Conservation (phyloP, 2,113 vertebrate genomes). For the Bubo scandiacus region DNA sequence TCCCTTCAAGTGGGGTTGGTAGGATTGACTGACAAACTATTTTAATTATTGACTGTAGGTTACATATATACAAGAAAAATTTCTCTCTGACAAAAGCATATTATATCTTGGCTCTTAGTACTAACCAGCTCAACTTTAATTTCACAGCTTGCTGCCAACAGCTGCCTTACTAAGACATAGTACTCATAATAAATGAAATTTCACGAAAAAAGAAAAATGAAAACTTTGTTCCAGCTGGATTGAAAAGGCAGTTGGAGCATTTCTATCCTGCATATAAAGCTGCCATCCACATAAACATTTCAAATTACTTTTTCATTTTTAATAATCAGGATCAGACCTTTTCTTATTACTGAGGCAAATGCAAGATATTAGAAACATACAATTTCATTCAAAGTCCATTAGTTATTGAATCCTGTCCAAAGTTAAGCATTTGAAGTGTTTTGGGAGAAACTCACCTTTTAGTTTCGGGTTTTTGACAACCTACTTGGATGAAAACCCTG, state of each 20-base stretch:
- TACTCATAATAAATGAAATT: slow-evolving; percentile 65
- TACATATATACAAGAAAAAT: neutral
- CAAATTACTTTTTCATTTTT: slow-evolving; percentile 58
- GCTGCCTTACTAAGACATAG: slow-evolving; percentile 62
- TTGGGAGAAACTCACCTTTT: slow-evolving; percentile 30
- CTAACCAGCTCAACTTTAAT: slow-evolving; percentile 66
- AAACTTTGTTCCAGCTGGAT: slow-evolving; percentile 66
- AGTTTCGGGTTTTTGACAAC: neutral
- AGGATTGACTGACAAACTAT: neutral
- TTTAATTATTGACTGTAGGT: slow-evolving; percentile 35
- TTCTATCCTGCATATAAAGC: slow-evolving; percentile 39
- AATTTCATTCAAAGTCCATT: slow-evolving; percentile 14
- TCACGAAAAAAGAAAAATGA: slow-evolving; percentile 62
- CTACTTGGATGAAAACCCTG: neutral
- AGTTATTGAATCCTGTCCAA: slow-evolving; percentile 36
- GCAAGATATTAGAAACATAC: neutral
- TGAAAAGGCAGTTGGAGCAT: slow-evolving; percentile 48
- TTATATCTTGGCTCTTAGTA: slow-evolving; percentile 55
- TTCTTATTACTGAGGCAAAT: neutral
- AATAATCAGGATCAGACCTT: slow-evolving; percentile 54
- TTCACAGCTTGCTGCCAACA: slow-evolving; percentile 70
- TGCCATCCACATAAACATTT: slow-evolving; percentile 55
- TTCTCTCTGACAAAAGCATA: slow-evolving; percentile 61
- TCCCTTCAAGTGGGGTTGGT: neutral
- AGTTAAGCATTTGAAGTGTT: neutral